Evolutionary conservation across 2,113 vertebrate genomes (phyloP), one percentile per base, ranked within the genome.

Genomic region (Arvicanthis niloticus): DNA sequence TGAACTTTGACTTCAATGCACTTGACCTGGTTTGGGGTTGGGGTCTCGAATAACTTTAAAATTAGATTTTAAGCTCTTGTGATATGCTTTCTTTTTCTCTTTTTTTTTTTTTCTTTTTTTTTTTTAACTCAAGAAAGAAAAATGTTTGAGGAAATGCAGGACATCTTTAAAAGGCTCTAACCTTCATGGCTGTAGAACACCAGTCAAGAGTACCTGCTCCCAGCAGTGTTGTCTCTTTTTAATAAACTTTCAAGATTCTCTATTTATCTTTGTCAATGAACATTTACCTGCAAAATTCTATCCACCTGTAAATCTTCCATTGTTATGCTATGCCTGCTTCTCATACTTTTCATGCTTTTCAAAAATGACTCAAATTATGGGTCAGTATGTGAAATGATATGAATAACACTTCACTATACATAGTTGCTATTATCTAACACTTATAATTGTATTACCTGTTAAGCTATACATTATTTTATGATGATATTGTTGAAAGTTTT

Each of bases 271-370:
- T 78, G 70, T 2, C 16, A 89, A 2, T 56, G 82, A 12, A 48
- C 2, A 42, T 34, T 2, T 3, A 78, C 84, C 84, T 62, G 77
- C 45, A 22, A 0, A 2, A 60, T 73, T 82, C 12, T 86, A 65
- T 91, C 42, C 26, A 3, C 5, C 5, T 16, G 15, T 19, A 40
- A 4, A 75, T 5, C 0, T 1, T 72, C 0, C 3, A 9, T 4
- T 72, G 17, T 62, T 15, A 40, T 4, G 24, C 2, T 70, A 19
- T 76, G 17, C 62, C 58, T 77, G 7, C 9, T 58, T 53, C 22
- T 7, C 5, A 56, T 75, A 15, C 21, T 51, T 91, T 15, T 85
- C 40, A 5, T 13, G 53, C 34, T 90, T 26, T 77, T 81, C n/a
- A 73, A 60, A 31, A 60, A 31, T 56, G 9, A 17, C 37, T 42